A percentile compares a stretch with the other conserved stretches of the same genome.
phyloP scores from a whole-genome alignment of 2,888 invertebrate species.

The Oxytorus armatus region DNA sequence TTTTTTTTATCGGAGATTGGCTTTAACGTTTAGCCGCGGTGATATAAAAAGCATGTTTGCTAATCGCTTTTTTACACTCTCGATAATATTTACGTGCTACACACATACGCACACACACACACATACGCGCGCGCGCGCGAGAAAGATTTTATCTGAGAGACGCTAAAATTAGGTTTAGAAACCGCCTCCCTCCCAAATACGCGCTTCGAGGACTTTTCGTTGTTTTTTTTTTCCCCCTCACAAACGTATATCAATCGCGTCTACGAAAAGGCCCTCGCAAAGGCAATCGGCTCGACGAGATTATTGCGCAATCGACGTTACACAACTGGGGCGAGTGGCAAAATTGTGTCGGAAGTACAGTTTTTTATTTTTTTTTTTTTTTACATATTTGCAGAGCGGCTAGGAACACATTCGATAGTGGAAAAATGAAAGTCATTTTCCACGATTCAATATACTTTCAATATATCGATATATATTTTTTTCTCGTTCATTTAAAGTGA shows the following conservation, averaged over 20 bases:
- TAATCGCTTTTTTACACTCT: conserved; percentile 15
- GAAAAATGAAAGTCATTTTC: too few relatives aligned
- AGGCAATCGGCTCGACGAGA: background rate
- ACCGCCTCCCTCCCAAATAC: background rate
- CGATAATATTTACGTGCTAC: conserved; percentile 4
- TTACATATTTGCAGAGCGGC: too few relatives aligned
- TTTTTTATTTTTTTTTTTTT: background rate
- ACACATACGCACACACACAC: background rate
- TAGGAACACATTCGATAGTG: too few relatives aligned
- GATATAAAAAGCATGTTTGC: too few relatives aligned
- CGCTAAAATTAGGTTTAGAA: background rate
- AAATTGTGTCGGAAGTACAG: background rate
- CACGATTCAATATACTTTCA: too few relatives aligned
- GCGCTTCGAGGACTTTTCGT: too few relatives aligned
- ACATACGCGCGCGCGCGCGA: background rate
- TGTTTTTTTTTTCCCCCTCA: too few relatives aligned
- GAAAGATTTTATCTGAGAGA: conserved; percentile 3
- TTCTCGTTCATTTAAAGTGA: too few relatives aligned
- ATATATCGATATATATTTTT: too few relatives aligned
- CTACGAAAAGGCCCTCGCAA: conserved; percentile 28
- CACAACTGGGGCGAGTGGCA: conserved; percentile 19
- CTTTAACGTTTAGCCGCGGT: too few relatives aligned
- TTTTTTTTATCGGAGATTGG: too few relatives aligned
- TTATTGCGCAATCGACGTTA: conserved; percentile 28
- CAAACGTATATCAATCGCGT: too few relatives aligned